phyloP scores from a whole-genome alignment of 2,797 vertebrate genomes.

The Synanceia verrucosa region DNA sequence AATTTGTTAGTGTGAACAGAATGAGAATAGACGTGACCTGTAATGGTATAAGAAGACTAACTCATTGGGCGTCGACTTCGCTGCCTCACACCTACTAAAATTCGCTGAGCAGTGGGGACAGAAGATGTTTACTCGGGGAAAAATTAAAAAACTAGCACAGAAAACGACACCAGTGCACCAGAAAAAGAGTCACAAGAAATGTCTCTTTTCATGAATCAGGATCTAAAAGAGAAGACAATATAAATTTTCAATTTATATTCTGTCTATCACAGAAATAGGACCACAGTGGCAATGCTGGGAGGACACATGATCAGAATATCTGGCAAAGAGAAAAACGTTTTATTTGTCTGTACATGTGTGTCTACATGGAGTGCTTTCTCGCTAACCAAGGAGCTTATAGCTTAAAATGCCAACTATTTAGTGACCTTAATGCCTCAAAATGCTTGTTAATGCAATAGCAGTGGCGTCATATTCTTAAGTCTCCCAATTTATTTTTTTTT shows the following conservation, averaged over 20 bases:
- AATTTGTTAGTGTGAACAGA: slow-evolving; percentile 65
- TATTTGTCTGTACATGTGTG: slow-evolving; percentile 10
- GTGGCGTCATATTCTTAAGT: too few species aligned
- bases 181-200: slow-evolving; percentile 56
- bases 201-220: slow-evolving; percentile 65
- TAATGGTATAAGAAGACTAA: slow-evolving; percentile 65
- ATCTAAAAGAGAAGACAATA: slow-evolving; percentile 74
- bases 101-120: slow-evolving; percentile 24
- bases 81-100: slow-evolving; percentile 47
- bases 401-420: slow-evolving; percentile 13
- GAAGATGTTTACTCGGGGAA: slow-evolving; percentile 42
- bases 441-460: slow-evolving; percentile 19
- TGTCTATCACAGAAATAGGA: slow-evolving; percentile 75
- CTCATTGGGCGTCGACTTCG: slow-evolving; percentile 47
- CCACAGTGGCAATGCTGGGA: slow-evolving; percentile 53
- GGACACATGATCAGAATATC: slow-evolving; percentile 64
- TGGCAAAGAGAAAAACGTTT: slow-evolving; percentile 49
- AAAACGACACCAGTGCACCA: slow-evolving; percentile 43
- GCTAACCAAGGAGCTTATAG: slow-evolving; percentile 8
- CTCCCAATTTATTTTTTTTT: too few species aligned
- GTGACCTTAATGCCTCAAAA: slow-evolving; percentile 30
- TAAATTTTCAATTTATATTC: slow-evolving; percentile 85
- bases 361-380: background rate
- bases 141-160: slow-evolving; percentile 22
- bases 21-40: slow-evolving; percentile 61